phyloP scores from a whole-genome alignment of 2,797 vertebrate genomes.

The Sebastes miniatus region DNA sequence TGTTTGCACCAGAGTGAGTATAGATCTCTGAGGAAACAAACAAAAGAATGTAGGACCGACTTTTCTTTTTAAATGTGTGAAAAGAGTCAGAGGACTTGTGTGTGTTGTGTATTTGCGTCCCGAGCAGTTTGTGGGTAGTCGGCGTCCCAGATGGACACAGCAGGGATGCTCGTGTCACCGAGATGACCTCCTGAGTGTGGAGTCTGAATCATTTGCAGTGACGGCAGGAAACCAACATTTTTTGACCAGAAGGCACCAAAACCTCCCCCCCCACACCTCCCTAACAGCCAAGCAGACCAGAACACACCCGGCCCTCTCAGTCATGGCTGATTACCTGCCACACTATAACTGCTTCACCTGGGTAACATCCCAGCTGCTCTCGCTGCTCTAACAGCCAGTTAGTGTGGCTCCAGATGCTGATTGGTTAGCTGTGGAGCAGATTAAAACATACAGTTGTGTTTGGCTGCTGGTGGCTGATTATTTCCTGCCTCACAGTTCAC shows the following conservation, averaged over 20 bases:
- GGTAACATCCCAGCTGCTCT: slow-evolving; percentile 2
- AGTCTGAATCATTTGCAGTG: slow-evolving; percentile 8
- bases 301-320: not conserved
- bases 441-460: not conserved
- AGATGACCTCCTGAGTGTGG: not conserved
- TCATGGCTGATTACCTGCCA: slow-evolving; percentile 25
- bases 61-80: not conserved
- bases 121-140: not conserved
- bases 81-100: not conserved
- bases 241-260: not conserved
- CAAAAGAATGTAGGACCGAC: fast-evolving
- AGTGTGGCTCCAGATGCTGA: slow-evolving; percentile 1
- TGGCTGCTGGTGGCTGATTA: not conserved
- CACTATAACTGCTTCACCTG: slow-evolving; percentile 10
- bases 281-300: not conserved
- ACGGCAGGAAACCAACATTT: not conserved
- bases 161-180: too few relatives aligned
- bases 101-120: not conserved
- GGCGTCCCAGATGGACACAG: slow-evolving; percentile 16
- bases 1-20: not conserved
- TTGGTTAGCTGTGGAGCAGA: not conserved
- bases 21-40: not conserved
- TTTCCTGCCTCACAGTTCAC: not conserved
- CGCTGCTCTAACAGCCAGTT: not conserved
- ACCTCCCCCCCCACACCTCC: not conserved